Base-by-base conservation (phyloP, 2,888 invertebrate species). In the Parasteatoda lunata region DNA sequence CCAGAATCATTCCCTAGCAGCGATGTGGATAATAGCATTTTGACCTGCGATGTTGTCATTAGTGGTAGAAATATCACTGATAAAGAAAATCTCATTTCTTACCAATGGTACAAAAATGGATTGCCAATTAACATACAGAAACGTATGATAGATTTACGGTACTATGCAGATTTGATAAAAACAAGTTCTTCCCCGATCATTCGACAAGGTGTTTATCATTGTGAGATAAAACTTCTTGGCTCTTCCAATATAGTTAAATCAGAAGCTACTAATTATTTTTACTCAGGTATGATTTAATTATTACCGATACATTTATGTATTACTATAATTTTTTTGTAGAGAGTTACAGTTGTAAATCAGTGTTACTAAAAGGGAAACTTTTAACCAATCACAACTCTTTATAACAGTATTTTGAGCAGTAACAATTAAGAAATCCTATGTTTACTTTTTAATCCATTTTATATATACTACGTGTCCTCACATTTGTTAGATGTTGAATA, bases 81-180 rank as follows among this genome's bases (percentile, higher is more conserved):
- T 11, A 70, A 13, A 45, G 49, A 49, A 15, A 49, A 65, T 11
- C 49, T 59, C 7, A 15, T 71, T 8, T 66, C 15, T 13, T 81
- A 65, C 59, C 54, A 68, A 66, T 81, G 81, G 81, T 81, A 52
- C 66, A 75, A 81, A 48, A 81, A 81, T 54, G 81, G 75, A 54
- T 69, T 81, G n/a, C 81, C 81, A 4, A 69, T 81, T 45, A n/a
- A 52, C 13, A 48, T 47, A 3, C 45, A 54, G 7, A 78, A 30
- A 45, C 71, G 59, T 54, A 59, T 79, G 8, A 64, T 71, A 13
- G 54, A 79, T 11, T 9, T 79, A 3, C 59, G 79, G 5, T 79
- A 64, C 15, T 79, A 79, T 71, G 13, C 54, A n/a, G 79, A 79
- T 15, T 64, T 71, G 9, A 59, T 47, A 47, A 79, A 79, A 49